Conservation (phyloP, 2,797 vertebrate species). For the Scolopax rusticola region DNA sequence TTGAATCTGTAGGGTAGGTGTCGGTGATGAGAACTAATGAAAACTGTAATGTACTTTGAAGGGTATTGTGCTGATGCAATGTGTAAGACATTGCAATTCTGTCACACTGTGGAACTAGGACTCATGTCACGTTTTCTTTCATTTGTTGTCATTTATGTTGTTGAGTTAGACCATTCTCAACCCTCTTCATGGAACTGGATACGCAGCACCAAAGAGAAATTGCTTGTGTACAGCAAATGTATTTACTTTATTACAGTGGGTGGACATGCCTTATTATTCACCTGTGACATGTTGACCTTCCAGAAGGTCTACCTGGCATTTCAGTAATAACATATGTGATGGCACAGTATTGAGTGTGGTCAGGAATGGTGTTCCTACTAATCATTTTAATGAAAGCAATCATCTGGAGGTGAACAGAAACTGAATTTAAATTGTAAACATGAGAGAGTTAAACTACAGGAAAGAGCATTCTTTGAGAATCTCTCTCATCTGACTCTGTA, state of each 20-base stretch:
- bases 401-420: conserved; percentile 30
- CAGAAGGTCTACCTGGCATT: conserved; percentile 35
- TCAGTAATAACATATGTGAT: conserved; percentile 14
- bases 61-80: neutral
- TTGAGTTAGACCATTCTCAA: neutral
- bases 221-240: neutral
- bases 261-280: conserved; percentile 29
- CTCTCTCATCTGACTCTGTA: neutral
- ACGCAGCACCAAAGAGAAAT: neutral
- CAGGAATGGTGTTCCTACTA: conserved; percentile 17
- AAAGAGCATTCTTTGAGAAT: neutral
- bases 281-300: conserved; percentile 21
- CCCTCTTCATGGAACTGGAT: neutral
- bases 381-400: conserved; percentile 49
- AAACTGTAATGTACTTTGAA: neutral
- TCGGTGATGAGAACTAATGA: neutral
- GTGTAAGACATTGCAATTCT: neutral
- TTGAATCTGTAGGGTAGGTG: neutral
- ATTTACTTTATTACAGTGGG: conserved; percentile 14
- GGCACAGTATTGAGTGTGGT: neutral
- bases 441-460: conserved; percentile 9
- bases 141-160: neutral
- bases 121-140: neutral
- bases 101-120: neutral
- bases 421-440: conserved; percentile 30